phyloP scores from a whole-genome alignment of 2,797 vertebrate species.

The Spinus pinus region DNA sequence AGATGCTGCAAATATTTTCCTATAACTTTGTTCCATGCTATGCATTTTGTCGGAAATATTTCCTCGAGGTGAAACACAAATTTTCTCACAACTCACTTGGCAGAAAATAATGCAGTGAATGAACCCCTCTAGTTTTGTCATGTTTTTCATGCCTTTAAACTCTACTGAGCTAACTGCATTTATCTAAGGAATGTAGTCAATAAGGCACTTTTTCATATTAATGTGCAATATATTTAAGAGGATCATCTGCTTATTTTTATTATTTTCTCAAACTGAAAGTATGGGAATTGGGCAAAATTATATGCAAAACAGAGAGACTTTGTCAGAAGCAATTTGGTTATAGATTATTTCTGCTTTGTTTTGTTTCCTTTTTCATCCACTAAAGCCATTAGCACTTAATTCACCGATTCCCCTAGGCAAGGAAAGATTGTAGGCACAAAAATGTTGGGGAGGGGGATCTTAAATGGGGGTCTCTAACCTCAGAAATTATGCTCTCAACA shows the following conservation, averaged over 20 bases:
- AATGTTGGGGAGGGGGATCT: not conserved
- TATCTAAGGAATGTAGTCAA: not conserved
- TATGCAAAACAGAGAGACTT: not conserved
- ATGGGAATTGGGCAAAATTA: not conserved
- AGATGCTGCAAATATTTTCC: not conserved
- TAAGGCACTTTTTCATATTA: not conserved
- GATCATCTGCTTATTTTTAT: not conserved
- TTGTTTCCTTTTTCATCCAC: not conserved
- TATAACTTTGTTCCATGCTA: not conserved
- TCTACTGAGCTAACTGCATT: not conserved
- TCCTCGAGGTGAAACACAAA: not conserved
- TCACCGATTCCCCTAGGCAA: not conserved
- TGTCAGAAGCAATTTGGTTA: not conserved
- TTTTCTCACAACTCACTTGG: not conserved
- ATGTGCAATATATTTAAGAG: not conserved
- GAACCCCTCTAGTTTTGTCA: not conserved
- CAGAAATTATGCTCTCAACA: not conserved
- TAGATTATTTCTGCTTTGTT: not conserved
- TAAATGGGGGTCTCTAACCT: not conserved
- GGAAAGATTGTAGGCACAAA: not conserved
- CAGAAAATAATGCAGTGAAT: not conserved
- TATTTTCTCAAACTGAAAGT: not conserved
- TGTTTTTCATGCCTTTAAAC: not conserved
- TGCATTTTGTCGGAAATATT: not conserved
- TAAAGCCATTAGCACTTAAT: slow-evolving; percentile 5